A percentile compares a stretch with the other conserved stretches of the same genome.
Conservation (phyloP, 1,140 invertebrate species). For the Cotesia glomerata region DNA sequence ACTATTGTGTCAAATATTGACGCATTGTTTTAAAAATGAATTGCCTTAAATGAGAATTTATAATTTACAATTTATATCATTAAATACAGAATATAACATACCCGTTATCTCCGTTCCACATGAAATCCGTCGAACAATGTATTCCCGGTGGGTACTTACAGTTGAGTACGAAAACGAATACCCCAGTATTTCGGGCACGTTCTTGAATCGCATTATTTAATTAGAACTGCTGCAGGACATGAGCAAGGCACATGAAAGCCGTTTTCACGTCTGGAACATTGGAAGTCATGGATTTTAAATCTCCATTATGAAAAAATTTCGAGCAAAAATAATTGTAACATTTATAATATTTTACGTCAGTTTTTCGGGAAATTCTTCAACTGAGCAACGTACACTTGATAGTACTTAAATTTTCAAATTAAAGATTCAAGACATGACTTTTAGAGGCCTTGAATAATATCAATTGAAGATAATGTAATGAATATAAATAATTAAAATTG, state of each 20-base stretch:
- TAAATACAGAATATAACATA: not conserved
- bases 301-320: not conserved
- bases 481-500: no score
- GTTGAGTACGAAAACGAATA: constrained; percentile 30
- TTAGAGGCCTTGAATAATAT: no score
- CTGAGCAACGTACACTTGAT: no score
- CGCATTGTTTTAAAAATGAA: no score
- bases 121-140: not conserved
- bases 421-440: no score
- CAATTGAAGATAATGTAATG: no score
- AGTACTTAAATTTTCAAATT: no score
- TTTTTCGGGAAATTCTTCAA: no score
- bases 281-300: constrained; percentile 19
- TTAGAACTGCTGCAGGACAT: constrained; percentile 35
- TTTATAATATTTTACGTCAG: no score
- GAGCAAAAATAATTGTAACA: constrained; percentile 7
- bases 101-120: not conserved
- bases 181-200: constrained; percentile 42
- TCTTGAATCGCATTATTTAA: constrained; percentile 45
- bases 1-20: no score
- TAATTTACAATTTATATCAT: no score
- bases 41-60: no score
- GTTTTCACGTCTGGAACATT: not conserved
- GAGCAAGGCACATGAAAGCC: not conserved
- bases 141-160: not conserved